These are phyloP conservation scores for Magallana ariakensis DNA, from an alignment of 1,140 invertebrate genomes.

Conservation along the genomic window DNA sequence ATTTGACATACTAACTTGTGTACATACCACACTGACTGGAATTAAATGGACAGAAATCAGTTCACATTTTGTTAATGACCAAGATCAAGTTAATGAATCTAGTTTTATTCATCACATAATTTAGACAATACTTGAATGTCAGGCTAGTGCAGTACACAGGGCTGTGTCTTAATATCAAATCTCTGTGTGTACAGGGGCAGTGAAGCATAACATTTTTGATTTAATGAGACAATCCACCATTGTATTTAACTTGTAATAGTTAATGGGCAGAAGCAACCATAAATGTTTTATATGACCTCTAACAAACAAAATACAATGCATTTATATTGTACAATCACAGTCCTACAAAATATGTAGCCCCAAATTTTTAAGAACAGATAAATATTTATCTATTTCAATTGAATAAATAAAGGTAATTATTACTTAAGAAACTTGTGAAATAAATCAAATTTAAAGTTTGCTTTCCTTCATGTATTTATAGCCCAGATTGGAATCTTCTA, in stretches of 20 bases:
- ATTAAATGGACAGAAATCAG: neutral
- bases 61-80: neutral
- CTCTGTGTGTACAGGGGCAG: neutral
- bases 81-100: neutral
- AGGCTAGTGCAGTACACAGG: neutral
- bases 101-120: neutral
- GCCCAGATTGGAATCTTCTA: conserved; percentile 93
- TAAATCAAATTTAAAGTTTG: too few relatives aligned
- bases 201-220: neutral
- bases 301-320: too few relatives aligned
- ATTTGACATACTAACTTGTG: neutral
- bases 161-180: neutral
- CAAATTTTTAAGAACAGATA: too few relatives aligned
- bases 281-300: too few relatives aligned
- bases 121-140: neutral
- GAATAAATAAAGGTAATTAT: too few relatives aligned
- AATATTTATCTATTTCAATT: too few relatives aligned
- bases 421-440: too few relatives aligned
- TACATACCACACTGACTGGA: neutral
- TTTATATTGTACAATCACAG: neutral
- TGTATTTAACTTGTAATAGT: too few relatives aligned
- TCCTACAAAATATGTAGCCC: neutral
- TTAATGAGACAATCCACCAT: neutral
- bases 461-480: conserved; percentile 58
- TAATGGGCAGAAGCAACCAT: too few relatives aligned